Conservation (phyloP, 2,113 vertebrate species). For the Phrynocephalus versicolor region DNA sequence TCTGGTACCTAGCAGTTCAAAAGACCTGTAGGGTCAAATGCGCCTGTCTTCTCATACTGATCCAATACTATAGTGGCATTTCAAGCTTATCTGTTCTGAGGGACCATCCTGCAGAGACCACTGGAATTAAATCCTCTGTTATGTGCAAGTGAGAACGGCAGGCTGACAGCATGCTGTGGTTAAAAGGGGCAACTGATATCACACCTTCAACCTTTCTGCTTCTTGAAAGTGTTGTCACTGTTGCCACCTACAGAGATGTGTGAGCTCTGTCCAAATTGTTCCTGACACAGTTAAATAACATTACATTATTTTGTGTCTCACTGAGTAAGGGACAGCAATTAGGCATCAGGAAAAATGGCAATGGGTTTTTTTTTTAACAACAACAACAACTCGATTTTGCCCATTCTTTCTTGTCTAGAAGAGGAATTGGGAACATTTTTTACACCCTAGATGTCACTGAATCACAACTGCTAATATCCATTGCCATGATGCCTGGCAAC, state of each 20-base stretch:
- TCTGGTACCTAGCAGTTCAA: background rate
- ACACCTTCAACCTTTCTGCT: background rate
- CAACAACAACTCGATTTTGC: background rate
- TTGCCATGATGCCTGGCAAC: too few relatives aligned
- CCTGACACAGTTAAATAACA: constrained; percentile 2
- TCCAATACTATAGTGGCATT: background rate
- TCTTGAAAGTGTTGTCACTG: background rate
- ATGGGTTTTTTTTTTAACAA: too few relatives aligned
- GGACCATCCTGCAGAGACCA: background rate
- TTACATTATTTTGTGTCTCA: constrained; percentile 24
- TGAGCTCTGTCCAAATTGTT: constrained; percentile 9
- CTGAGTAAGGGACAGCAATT: constrained; percentile 10
- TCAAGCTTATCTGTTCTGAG: background rate
- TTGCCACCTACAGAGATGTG: background rate
- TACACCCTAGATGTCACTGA: too few relatives aligned
- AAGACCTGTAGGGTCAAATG: too few relatives aligned
- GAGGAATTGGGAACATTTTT: too few relatives aligned
- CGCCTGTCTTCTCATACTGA: background rate
- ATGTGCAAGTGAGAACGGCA: background rate
- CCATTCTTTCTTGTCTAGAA: too few relatives aligned
- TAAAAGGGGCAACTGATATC: background rate
- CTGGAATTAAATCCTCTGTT: background rate
- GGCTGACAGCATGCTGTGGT: background rate
- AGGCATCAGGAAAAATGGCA: constrained; percentile 6
- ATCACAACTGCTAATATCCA: too few relatives aligned